Evolutionary conservation across 2,888 invertebrate species (phyloP), one percentile per base, ranked within the genome.

Genomic region (Tetramorium bicarinatum): DNA sequence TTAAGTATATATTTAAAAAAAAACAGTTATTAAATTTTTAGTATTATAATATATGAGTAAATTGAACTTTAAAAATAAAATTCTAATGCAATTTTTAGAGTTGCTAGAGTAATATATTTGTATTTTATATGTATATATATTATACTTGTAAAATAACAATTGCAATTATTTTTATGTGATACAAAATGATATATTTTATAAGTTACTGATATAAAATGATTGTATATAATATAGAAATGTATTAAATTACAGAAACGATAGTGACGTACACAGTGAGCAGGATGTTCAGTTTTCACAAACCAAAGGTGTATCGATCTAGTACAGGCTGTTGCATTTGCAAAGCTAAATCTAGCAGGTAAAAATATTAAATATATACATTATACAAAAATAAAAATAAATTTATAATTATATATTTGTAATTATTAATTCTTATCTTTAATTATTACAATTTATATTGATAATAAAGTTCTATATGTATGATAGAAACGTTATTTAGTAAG

Each of bases 281-380:
- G 92, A 98, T 98, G 98, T 98, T 97, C 95, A 97, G 97, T 95
- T 98, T 98, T 95, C 98, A 98, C 95, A 97, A 97, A 95, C 98
- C 98, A 87, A 97, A 97, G 95, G 98, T 98, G 86, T 98, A 98
- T 94, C 96, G 97, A 90, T 97, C 97, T 77, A 96, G 97, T 79
- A 97, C 97, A 90, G 98, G 98, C 72, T 98, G 98, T 95, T 98
- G 98, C 95, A 98, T 98, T 92, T 98, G 98, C 94, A 97, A 97
- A 94, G 98, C 98, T 64, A 98, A 98, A 95, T 98, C 98, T 41
- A 97, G 97, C 96, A 97, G 97, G 97, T 97, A 95, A 93, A 11
- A 9, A 49, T 62, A 0, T 34, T 66, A 56, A 34, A 67, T 56
- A 38, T 49, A 1, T 9, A 47, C 54, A 2, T 3, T 11, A n/a